These are phyloP conservation scores for Todus mexicanus DNA, from an alignment of 2,797 vertebrate genomes.

Conservation along the genomic window DNA sequence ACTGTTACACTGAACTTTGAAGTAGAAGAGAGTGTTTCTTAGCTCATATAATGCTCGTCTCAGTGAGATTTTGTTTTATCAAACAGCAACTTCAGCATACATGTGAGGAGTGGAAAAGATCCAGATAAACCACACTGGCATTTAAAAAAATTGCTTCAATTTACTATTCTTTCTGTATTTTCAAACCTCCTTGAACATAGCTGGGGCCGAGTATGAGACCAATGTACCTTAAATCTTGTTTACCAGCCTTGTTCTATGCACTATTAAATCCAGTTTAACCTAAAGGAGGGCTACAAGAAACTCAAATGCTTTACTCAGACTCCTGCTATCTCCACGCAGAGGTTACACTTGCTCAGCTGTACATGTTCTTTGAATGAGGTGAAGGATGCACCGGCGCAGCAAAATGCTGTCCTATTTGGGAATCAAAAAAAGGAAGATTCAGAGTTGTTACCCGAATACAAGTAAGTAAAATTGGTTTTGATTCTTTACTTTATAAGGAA, in stretches of 20 bases:
- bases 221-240: neutral
- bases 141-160: neutral
- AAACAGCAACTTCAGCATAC: neutral
- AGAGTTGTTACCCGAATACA: neutral
- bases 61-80: constrained; percentile 41
- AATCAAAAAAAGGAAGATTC: neutral
- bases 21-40: neutral
- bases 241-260: neutral
- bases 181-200: neutral
- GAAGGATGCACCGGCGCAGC: neutral
- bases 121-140: neutral
- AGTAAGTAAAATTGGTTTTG: neutral
- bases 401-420: neutral
- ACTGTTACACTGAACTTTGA: neutral
- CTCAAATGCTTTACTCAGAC: neutral
- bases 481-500: neutral
- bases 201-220: neutral
- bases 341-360: neutral
- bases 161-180: neutral
- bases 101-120: constrained; percentile 1
- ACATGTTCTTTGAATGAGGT: neutral
- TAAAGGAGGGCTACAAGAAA: neutral
- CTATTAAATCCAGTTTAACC: neutral
- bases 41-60: constrained; percentile 38
- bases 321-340: accelerated